A percentile compares a stretch with the other conserved stretches of the same genome.
Conservation (phyloP, 2,888 invertebrate species). For the Ectobius pallidus region DNA sequence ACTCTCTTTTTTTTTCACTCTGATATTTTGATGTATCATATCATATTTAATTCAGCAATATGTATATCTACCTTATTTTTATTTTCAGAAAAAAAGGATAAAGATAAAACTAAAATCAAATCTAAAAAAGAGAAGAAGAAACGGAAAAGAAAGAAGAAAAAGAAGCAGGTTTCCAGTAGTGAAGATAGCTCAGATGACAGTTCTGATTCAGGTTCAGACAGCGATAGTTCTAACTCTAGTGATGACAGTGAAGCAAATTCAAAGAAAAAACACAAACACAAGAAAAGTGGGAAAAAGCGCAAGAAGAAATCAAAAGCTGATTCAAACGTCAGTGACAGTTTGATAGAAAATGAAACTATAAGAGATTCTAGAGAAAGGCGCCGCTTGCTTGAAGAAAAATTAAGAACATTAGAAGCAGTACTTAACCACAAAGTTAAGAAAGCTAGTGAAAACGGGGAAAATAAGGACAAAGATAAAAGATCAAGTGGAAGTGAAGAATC, state of each 20-base stretch:
- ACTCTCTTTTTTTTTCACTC: no score
- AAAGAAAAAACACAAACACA: constrained; percentile 15
- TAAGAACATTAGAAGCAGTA: constrained; percentile 27
- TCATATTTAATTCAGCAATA: no score
- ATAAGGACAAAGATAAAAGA: no score
- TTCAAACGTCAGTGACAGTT: background rate
- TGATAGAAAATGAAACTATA: background rate
- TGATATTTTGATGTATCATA: no score
- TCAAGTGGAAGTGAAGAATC: background rate
- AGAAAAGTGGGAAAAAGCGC: background rate
- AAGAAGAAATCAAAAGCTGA: constrained; percentile 25
- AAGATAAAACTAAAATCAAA: constrained; percentile 35
- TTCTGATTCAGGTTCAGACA: background rate
- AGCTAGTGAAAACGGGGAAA: background rate
- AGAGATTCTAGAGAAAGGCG: constrained; percentile 15
- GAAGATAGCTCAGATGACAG: constrained; percentile 13
- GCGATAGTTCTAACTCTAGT: background rate
- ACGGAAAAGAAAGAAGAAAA: constrained; percentile 42
- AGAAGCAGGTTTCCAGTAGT: constrained; percentile 29
- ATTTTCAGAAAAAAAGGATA: constrained; percentile 41
- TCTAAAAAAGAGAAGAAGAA: constrained; percentile 39
- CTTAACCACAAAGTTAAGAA: constrained; percentile 19
- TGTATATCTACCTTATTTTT: no score
- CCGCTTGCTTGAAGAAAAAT: constrained; percentile 26
- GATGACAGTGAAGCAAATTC: background rate